Percentiles rank a stretch among this genome's conserved stretches.
phyloP scores from a whole-genome alignment of 1,140 invertebrate species.

The Lepidurus couesii region DNA sequence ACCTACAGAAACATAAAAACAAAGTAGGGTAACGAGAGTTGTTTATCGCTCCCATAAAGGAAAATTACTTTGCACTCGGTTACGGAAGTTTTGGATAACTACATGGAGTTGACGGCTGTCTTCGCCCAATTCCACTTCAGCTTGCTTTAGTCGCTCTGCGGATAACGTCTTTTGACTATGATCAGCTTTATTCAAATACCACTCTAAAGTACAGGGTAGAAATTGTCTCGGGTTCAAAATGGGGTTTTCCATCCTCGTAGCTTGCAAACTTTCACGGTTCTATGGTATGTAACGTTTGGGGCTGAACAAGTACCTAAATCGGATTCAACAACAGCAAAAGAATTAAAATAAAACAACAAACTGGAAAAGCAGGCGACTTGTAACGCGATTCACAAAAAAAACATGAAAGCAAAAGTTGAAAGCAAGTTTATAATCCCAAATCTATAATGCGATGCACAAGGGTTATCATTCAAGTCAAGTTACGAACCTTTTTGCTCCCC shows the following conservation, averaged over 20 bases:
- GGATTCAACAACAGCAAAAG: too few relatives aligned
- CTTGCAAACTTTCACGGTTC: background rate
- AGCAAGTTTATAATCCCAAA: too few relatives aligned
- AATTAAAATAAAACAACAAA: too few relatives aligned
- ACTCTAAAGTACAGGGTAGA: background rate
- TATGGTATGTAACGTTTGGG: background rate
- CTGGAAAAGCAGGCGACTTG: too few relatives aligned
- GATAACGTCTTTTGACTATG: background rate
- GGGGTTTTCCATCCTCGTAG: background rate
- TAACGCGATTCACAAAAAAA: too few relatives aligned
- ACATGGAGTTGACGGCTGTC: background rate
- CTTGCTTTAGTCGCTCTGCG: background rate
- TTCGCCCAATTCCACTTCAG: background rate
- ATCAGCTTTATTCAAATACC: background rate
- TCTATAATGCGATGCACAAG: too few relatives aligned
- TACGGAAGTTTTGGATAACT: background rate
- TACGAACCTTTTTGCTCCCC: too few relatives aligned
- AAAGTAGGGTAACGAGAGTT: background rate
- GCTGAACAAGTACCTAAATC: background rate
- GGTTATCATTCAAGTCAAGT: too few relatives aligned
- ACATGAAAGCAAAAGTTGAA: too few relatives aligned
- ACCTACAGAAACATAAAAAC: background rate
- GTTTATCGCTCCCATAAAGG: background rate
- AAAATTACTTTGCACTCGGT: background rate
- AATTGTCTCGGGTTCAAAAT: background rate